Base-by-base conservation (phyloP, 1,140 invertebrate species). In the Trichonephila clavipes region DNA sequence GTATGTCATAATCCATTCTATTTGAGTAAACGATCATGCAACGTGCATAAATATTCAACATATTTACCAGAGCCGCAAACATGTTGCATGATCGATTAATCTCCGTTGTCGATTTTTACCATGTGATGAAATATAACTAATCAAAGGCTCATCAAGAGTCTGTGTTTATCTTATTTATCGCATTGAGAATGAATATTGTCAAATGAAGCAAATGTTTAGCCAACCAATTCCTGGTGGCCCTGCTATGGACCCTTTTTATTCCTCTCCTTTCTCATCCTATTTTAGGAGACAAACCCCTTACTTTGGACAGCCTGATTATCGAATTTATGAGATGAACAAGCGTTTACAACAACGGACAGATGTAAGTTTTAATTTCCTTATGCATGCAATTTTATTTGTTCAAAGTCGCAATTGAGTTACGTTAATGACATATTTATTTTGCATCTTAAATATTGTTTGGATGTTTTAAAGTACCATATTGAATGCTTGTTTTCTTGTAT, bases 151-250 rank as follows among this genome's bases (percentile, higher is more conserved):
- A 58, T 40, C 2, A 14, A 16, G 90, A 92, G 82, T 92, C 90
- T 91, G n/a, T 92, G 58, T 34, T 85, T 88, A 24, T 81, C 40
- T 88, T 88, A 64, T 62, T 88, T 88, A 69, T 93, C 28, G 86
- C n/a, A 28, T 66, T 34, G 92, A 88, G 92, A 69, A 87, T 85
- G 93, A 94, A 89, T 58, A 24, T 66, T 94, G 86, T 88, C 94
- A 94, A 83, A 94, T 94, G 94, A 94, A 94, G 94, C 94, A 94
- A 94, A 94, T 94, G 94, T 94, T 94, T 90, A 94, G 88, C 89
- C 94, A 94, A 94, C 85, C 72, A 51, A 94, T 94, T 86, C 89
- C 92, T 89, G 94, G 94, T 83, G 94, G 94, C 82, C 94, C 94
- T 64, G 85, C 92, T 77, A 88, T 88, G 88, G 94, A 94, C 88